A percentile compares a stretch with the other conserved stretches of the same genome.
These are phyloP conservation scores for Thinocorus orbignyianus DNA, from an alignment of 2,113 vertebrate species.

Conservation along the genomic window DNA sequence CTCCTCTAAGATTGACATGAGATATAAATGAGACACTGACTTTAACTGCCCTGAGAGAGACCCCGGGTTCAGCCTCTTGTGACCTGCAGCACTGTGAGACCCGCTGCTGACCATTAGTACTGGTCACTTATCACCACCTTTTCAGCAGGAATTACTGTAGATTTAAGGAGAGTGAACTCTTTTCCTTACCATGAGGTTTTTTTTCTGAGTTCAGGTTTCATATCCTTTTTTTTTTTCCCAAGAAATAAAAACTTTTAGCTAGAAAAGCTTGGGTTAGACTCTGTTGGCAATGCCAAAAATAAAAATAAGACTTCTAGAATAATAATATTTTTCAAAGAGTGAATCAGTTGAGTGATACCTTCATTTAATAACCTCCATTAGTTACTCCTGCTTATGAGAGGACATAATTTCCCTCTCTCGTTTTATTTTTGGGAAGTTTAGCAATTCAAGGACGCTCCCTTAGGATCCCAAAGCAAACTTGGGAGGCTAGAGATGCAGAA, in stretches of 20 bases:
- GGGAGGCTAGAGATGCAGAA: conserved; percentile 8
- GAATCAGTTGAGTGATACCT: conserved; percentile 4
- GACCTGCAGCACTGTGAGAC: background rate
- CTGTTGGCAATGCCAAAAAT: background rate
- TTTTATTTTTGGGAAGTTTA: conserved; percentile 36
- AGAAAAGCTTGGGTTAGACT: background rate
- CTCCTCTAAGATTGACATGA: background rate
- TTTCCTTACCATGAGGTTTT: background rate
- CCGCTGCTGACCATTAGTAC: background rate
- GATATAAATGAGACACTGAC: background rate
- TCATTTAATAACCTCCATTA: conserved; percentile 36
- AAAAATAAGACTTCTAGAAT: conserved; percentile 22
- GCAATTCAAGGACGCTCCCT: background rate
- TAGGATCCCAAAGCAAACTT: conserved; percentile 30
- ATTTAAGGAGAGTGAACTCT: background rate
- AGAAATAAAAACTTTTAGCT: background rate
- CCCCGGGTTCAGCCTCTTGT: background rate
- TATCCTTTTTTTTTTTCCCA: background rate
- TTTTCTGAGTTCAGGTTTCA: background rate
- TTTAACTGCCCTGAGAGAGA: background rate
- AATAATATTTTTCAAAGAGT: conserved; percentile 11
- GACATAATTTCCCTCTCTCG: conserved; percentile 1
- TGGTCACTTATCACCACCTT: background rate
- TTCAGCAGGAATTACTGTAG: background rate
- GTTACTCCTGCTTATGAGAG: conserved; percentile 13